Base-by-base conservation (phyloP, 1,140 invertebrate genomes). In the Drosophila funebris region DNA sequence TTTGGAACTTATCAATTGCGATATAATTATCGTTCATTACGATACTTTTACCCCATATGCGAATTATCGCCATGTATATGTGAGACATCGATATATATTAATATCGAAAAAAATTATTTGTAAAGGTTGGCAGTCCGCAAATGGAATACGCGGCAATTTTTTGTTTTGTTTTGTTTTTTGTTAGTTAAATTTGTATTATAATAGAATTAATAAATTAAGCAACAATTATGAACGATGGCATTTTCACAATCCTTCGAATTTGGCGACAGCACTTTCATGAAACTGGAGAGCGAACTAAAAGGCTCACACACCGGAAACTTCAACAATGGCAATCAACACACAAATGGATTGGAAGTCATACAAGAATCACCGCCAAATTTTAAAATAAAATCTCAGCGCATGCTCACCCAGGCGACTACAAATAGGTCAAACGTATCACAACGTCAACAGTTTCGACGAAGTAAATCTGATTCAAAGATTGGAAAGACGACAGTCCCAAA, bases 221-320 rank as follows among this genome's bases (percentile, higher is more conserved):
- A 7, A 0, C 3, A 29, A 27, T 16, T 7, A 0, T 5, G 5
- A 24, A 6, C 9, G 3, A 91, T 91, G 90, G 76, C 78, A 1
- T 91, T 91, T 56, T 91, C 90, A 1, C 81, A 91, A 66, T 91
- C 90, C 0, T 79, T 91, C 20, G 62, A 78, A 2, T 76, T 91
- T 52, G 90, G 90, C 4, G 76, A 91, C 14, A 91, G 84, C 50
- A 91, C 90, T 4, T 82, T 91, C 11, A 61, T 87, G 61, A 73
- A 81, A 33, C 24, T 91, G 27, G 90, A 91, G 20, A 78, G 67
- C 14, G 74, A 80, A 4, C 39, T 76, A 2, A 56, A 61, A 8
- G 22, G 1, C 3, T 2, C 44, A 14, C 22, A n/a, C 4, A 13
- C 11, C 11, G 43, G 20, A 46, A 46, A 13, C 4, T 11, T 24